Evolutionary conservation across 2,888 invertebrate species (phyloP), one percentile per base, ranked within the genome.

Genomic region (Toxonevra muliebris): DNA sequence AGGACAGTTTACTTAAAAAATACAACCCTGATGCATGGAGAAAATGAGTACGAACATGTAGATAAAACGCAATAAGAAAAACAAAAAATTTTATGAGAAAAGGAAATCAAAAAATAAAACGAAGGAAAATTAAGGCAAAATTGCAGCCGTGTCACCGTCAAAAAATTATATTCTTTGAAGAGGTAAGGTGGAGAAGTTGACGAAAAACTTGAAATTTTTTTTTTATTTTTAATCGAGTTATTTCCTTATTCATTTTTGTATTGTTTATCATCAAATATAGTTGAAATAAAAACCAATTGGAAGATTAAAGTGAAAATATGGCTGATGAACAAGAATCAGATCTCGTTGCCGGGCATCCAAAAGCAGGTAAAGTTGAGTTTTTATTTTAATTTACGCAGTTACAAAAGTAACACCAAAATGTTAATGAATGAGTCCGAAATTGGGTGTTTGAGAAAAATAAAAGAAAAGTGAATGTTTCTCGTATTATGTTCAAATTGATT

Each of bases 291-390:
- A 20, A 60, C n/a, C 11, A 9, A 10, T 10, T 50, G 13, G 50
- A 50, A 61, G 15, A 40, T 50, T 53, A 41, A 11, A 8, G 43
- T 13, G 17, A 55, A 61, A 79, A 71, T 62, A 85, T 85, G 85
- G 79, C 91, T 76, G 88, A 88, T 76, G 89, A 91, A 78, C 89
- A 88, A 30, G 30, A 30, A 76, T 91, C 91, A 74, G 91, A 92
- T 84, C 87, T 93, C 50, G 93, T 94, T 82, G 95, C 90, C 73
- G 95, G 95, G 67, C 96, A 96, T 86, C 94, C 94, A 74, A 95
- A 95, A 78, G 96, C 96, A 88, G 92, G 96, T 96, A 88, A 88
- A 30, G 30, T 30, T 30, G 30, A 30, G 7, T 30, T 30, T 30
- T 30, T 2, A 30, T 30, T 30, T 30, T 30, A 30, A 30, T 30